Base-by-base conservation (phyloP, 1,140 invertebrate species). In the Leucophenga varia region DNA sequence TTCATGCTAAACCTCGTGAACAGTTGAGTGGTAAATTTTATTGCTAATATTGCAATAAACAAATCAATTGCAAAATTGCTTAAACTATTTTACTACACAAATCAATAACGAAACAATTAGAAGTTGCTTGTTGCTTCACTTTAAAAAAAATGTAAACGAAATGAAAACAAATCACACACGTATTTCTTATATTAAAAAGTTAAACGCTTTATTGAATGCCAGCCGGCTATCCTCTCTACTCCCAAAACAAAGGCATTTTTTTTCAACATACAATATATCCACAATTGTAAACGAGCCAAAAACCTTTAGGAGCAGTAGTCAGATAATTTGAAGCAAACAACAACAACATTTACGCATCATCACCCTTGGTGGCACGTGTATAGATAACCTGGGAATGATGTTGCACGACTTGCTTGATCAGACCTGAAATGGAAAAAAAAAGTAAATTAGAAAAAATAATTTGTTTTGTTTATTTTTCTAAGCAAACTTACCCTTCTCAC, bases 381-480 rank as follows among this genome's bases (percentile, higher is more conserved):
- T 98, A 99, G 64, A 99, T 98, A 34, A 97, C 80, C 79, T 99
- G 97, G 30, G 93, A 90, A 79, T 93, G 91, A 80, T 98, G 96
- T 78, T 97, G 93, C 31, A 96, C 91, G 47, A 99, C 94, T 79
- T 94, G 91, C 76, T 93, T 95, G 75, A 99, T 97, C 54, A 96
- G 77, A 70, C 93, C 91, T 93, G 76, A 3, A 86, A 85, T 53
- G 59, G 64, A 70, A 58, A 55, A 53, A 45, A 44, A 56, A 49
- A 43, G 10, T 32, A 49, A 45, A 52, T 16, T 34, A 46, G 14
- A 43, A 31, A 30, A 36, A 21, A 47, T 18, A 0, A 36, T 30
- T 17, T 3, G 34, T 42, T 44, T 18, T 7, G 6, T 12, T 1
- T 9, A 28, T 21, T 5, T 25, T 25, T 25, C 22, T 25, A 6